Conservation (phyloP, 2,888 invertebrate genomes). For the Ophion obscuratus region DNA sequence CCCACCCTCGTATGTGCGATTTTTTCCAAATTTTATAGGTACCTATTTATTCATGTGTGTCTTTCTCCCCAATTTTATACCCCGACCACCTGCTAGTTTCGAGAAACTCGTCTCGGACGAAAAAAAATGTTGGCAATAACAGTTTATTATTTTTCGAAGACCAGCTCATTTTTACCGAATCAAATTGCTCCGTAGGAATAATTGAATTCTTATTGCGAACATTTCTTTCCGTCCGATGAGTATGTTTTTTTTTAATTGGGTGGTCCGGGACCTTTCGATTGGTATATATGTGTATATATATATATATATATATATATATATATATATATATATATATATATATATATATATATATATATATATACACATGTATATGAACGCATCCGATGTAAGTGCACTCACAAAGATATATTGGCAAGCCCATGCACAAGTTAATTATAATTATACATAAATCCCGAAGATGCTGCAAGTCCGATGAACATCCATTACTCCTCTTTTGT, state of each 20-base stretch:
- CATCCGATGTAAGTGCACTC: conserved; percentile 4
- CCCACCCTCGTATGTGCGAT: too few relatives aligned
- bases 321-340: background rate
- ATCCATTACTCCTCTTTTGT: conserved; percentile 35
- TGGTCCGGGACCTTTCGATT: background rate
- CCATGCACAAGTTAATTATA: conserved; percentile 54
- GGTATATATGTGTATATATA: background rate
- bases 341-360: background rate
- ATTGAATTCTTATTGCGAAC: too few relatives aligned
- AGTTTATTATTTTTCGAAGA: too few relatives aligned
- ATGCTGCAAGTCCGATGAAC: conserved; percentile 19
- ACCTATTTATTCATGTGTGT: too few relatives aligned
- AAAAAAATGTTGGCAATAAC: too few relatives aligned
- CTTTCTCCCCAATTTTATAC: too few relatives aligned
- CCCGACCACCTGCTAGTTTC: too few relatives aligned
- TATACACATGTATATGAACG: background rate
- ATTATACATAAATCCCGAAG: conserved; percentile 55
- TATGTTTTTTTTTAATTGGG: background rate
- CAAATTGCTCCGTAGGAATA: too few relatives aligned
- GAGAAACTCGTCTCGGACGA: too few relatives aligned
- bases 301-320: background rate
- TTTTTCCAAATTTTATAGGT: too few relatives aligned
- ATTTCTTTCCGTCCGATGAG: background rate
- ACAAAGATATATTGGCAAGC: conserved; percentile 45
- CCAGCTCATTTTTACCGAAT: too few relatives aligned